These are phyloP conservation scores for Thryonomys swinderianus DNA, from an alignment of 2,113 vertebrate species.

Conservation along the genomic window DNA sequence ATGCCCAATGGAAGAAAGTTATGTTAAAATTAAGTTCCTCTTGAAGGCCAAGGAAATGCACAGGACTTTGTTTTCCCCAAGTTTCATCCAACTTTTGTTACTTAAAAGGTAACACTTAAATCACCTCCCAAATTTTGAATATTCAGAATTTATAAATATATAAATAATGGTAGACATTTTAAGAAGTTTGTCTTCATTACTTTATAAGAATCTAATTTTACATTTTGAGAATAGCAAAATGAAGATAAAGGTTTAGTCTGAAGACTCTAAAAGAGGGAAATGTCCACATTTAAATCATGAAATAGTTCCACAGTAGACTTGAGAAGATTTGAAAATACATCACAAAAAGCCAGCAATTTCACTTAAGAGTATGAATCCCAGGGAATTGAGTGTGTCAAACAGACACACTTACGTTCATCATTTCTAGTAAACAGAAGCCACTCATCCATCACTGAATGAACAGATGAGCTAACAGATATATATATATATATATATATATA, in stretches of 20 bases:
- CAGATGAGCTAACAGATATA: neutral
- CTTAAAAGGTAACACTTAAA: slow-evolving; percentile 5
- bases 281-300: neutral
- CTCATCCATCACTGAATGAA: neutral
- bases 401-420: neutral
- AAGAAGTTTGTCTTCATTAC: neutral
- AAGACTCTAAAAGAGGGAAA: neutral
- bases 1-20: neutral
- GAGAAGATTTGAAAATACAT: neutral
- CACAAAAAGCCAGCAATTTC: neutral
- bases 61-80: neutral
- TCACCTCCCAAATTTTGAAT: neutral
- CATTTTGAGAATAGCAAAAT: neutral
- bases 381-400: neutral
- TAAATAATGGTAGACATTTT: neutral
- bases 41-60: neutral
- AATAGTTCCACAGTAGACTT: neutral
- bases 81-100: neutral
- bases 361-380: neutral
- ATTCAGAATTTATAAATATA: neutral
- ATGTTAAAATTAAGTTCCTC: neutral
- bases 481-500: no score
- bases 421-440: neutral
- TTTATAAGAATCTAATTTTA: neutral
- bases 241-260: neutral